Percentiles rank a stretch among this genome's conserved stretches.
Conservation (phyloP, 2,113 vertebrate genomes). For the Numida meleagris region DNA sequence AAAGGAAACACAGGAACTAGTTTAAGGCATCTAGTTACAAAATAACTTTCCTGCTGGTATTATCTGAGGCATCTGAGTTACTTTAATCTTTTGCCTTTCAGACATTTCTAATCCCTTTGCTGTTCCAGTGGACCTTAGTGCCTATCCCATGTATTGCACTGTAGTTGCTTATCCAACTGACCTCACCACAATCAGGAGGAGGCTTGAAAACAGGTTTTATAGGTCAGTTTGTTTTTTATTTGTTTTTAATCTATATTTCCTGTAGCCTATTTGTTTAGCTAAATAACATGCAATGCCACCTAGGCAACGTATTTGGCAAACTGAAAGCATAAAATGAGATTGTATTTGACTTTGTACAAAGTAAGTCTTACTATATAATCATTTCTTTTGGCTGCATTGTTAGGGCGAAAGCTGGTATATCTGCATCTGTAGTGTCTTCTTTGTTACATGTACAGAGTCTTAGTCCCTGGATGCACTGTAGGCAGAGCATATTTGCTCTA, state of each 20-base stretch:
- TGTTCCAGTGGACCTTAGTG: conserved; percentile 91
- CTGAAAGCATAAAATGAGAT: neutral
- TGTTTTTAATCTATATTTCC: neutral
- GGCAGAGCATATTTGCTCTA: neutral
- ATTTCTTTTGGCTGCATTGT: neutral
- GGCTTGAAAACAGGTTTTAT: conserved; percentile 95
- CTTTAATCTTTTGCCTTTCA: conserved; percentile 64
- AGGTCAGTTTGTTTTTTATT: conserved; percentile 77
- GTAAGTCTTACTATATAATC: neutral
- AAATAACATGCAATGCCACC: neutral
- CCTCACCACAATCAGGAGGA: conserved; percentile 90
- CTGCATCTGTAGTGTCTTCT: neutral
- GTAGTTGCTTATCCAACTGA: conserved; percentile 96
- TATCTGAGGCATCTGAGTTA: neutral
- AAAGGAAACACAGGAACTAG: neutral
- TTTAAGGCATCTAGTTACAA: neutral
- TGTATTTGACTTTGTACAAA: neutral
- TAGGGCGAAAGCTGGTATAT: neutral
- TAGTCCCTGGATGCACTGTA: neutral
- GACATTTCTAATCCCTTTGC: conserved; percentile 95
- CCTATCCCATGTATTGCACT: conserved; percentile 97
- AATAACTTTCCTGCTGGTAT: neutral
- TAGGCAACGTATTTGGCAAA: neutral
- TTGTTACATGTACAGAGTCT: neutral
- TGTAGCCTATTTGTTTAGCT: neutral